Evolutionary conservation across 2,113 vertebrate genomes (phyloP).

Genomic region (Motacilla alba): DNA sequence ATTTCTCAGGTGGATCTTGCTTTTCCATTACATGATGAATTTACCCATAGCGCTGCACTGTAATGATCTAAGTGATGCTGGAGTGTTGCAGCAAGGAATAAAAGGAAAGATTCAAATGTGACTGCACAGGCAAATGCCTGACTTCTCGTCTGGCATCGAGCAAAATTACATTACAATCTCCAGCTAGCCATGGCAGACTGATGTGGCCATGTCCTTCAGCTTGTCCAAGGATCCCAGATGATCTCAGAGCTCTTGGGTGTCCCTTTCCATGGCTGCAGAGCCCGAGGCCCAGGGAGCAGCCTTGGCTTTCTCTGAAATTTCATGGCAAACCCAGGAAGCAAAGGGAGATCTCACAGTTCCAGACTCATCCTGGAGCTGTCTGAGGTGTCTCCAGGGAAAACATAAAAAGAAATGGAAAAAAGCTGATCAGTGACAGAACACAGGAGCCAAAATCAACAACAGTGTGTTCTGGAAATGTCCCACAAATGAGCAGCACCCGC

Average conservation of each 20-base stretch:
- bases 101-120: neutral
- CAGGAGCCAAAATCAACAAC: neutral
- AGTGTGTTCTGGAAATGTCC: neutral
- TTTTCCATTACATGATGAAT: neutral
- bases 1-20: neutral
- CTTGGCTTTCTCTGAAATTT: neutral
- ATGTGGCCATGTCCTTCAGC: rapidly evolving
- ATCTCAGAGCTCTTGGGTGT: neutral
- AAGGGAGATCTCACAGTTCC: neutral
- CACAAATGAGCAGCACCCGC: neutral
- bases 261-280: neutral
- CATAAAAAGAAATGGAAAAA: neutral
- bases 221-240: neutral
- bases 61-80: neutral
- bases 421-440: neutral
- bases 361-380: neutral
- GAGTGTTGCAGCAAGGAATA: neutral
- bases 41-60: neutral
- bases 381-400: neutral
- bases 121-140: neutral
- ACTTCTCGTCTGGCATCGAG: neutral
- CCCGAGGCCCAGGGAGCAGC: neutral
- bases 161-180: neutral
- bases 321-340: neutral
- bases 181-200: neutral